Conservation (phyloP, 2,888 invertebrate genomes). For the Athripsodes cinereus region DNA sequence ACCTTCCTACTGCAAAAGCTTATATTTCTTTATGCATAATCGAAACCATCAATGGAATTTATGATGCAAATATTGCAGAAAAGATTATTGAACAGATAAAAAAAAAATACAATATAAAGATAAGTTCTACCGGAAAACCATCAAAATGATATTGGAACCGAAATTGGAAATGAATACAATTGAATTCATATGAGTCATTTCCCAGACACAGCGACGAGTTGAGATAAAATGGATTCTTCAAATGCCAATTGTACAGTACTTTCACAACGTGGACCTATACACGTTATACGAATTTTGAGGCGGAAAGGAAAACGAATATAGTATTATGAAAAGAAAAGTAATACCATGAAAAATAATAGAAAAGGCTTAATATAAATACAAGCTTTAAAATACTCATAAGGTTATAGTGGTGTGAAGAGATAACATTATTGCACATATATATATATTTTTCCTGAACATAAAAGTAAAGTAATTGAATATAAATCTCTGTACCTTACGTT, state of each 20-base stretch:
- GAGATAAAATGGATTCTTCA: conserved; percentile 5
- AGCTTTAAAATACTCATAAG: too few relatives aligned
- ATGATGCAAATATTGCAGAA: too few relatives aligned
- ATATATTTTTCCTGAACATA: too few relatives aligned
- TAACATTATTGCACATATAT: too few relatives aligned
- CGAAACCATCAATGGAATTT: too few relatives aligned
- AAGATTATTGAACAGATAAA: too few relatives aligned
- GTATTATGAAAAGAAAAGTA: neutral
- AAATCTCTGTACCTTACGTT: too few relatives aligned
- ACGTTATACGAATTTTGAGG: neutral
- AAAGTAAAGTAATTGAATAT: too few relatives aligned
- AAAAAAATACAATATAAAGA: neutral
- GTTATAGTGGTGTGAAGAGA: too few relatives aligned
- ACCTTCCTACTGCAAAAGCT: too few relatives aligned
- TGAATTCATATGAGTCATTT: conserved; percentile 15
- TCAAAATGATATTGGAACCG: neutral
- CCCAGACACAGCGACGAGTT: neutral
- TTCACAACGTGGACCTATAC: neutral
- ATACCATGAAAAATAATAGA: neutral
- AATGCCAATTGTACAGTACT: neutral
- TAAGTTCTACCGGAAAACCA: neutral
- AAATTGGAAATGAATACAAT: conserved; percentile 15
- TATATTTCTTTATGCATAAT: too few relatives aligned
- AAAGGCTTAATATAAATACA: neutral
- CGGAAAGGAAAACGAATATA: neutral